These are phyloP conservation scores for Heliconius eleuchia DNA, from an alignment of 1,140 invertebrate genomes.

Conservation along the genomic window DNA sequence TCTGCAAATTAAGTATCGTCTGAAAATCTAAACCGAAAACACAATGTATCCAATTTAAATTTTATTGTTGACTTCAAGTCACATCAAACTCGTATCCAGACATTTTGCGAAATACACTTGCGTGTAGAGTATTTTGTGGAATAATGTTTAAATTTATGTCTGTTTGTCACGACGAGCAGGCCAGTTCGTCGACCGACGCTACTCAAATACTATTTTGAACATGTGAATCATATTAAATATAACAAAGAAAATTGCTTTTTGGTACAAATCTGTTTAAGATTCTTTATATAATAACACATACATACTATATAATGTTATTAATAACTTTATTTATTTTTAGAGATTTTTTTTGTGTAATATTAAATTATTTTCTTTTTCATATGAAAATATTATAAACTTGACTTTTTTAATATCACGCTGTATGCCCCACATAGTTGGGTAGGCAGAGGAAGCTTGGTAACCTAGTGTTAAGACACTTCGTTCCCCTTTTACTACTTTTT, in stretches of 20 bases:
- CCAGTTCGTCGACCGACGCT: constrained; percentile 33
- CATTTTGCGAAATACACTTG: constrained; percentile 33
- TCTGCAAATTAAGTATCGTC: too few relatives aligned
- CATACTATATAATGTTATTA: too few relatives aligned
- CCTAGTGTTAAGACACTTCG: too few relatives aligned
- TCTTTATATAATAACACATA: neutral
- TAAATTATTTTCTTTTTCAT: too few relatives aligned
- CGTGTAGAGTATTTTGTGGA: constrained; percentile 26
- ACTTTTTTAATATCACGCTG: too few relatives aligned
- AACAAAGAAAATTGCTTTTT: constrained; percentile 4
- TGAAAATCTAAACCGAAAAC: neutral
- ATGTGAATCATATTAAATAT: constrained; percentile 30
- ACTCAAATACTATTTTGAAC: constrained; percentile 32
- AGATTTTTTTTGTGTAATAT: too few relatives aligned
- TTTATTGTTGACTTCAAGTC: neutral
- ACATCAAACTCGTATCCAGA: neutral
- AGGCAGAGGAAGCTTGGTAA: too few relatives aligned
- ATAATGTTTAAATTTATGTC: constrained; percentile 36
- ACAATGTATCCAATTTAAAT: neutral
- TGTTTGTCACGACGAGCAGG: constrained; percentile 31
- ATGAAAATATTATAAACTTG: too few relatives aligned
- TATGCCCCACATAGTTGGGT: too few relatives aligned
- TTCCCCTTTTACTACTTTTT: too few relatives aligned
- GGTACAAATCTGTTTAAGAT: neutral
- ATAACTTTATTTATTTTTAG: neutral